Conservation (phyloP, 2,113 vertebrate species). For the Poecilia latipinna region DNA sequence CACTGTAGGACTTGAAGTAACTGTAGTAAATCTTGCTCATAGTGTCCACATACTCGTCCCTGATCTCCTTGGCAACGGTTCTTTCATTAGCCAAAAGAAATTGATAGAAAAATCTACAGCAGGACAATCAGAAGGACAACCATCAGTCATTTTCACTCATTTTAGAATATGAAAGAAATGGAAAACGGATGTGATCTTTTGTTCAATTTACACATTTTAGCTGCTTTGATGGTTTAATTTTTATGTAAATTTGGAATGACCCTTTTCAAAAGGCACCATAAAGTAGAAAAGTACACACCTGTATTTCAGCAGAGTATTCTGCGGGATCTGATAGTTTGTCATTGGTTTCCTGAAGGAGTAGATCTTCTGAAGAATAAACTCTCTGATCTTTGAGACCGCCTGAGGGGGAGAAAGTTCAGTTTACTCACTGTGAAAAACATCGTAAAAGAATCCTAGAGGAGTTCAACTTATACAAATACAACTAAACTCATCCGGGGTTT, state of each 20-base stretch:
- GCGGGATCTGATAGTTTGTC: constrained; percentile 97
- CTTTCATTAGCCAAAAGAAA: constrained; percentile 92
- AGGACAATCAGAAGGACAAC: neutral
- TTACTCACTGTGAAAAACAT: no score
- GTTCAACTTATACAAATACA: no score
- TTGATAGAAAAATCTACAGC: constrained; percentile 90
- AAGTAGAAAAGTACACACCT: constrained; percentile 72
- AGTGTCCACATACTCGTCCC: constrained; percentile 92
- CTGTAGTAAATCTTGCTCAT: constrained; percentile 94
- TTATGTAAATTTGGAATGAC: neutral
- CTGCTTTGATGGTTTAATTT: neutral
- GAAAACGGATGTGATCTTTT: neutral
- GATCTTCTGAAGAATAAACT: constrained; percentile 93
- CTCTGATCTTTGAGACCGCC: constrained; percentile 92
- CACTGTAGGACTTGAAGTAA: constrained; percentile 92
- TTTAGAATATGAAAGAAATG: neutral
- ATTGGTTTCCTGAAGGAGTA: constrained; percentile 94
- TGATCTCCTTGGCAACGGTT: constrained; percentile 88
- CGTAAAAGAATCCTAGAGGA: neutral
- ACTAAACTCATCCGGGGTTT: no score
- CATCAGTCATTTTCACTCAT: no score
- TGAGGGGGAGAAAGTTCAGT: constrained; percentile 36
- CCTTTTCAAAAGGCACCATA: neutral
- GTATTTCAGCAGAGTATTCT: constrained; percentile 92
- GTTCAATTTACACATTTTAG: neutral